These are phyloP conservation scores for Trichopria drosophilae DNA, from an alignment of 2,888 invertebrate genomes.

Conservation along the genomic window DNA sequence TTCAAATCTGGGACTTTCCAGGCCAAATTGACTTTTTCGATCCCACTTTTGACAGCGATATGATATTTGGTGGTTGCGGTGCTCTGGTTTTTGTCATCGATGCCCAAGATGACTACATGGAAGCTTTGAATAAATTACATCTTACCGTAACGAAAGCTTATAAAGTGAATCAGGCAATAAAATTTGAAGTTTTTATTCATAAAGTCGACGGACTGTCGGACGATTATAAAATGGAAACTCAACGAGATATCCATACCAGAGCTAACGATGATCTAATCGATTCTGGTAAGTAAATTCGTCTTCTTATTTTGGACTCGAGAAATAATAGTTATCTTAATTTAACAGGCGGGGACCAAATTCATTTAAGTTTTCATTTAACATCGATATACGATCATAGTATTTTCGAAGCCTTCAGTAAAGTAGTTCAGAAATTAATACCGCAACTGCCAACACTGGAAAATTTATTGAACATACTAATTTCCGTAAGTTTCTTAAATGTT, in stretches of 20 bases:
- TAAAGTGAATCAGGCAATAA: constrained; percentile 93
- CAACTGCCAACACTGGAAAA: constrained; percentile 97
- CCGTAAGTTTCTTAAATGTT: constrained; percentile 67
- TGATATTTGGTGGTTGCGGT: constrained; percentile 95
- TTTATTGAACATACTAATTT: constrained; percentile 94
- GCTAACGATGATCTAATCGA: constrained; percentile 94
- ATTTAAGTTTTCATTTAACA: constrained; percentile 92
- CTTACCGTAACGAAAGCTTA: constrained; percentile 93
- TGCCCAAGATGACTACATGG: constrained; percentile 98
- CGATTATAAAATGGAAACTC: constrained; percentile 98
- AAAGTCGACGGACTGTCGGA: constrained; percentile 99
- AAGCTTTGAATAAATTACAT: constrained; percentile 90
- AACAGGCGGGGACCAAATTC: constrained; percentile 77
- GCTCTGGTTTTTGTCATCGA: constrained; percentile 99
- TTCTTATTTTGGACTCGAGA: neutral
- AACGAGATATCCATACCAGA: constrained; percentile 95
- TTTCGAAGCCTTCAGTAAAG: constrained; percentile 99
- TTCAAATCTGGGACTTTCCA: constrained; percentile 99
- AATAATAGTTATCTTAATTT: constrained; percentile 19
- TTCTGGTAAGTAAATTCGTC: constrained; percentile 62
- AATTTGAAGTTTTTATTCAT: constrained; percentile 98
- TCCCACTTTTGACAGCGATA: constrained; percentile 91
- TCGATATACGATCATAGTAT: constrained; percentile 99
- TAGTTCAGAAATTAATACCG: constrained; percentile 97
- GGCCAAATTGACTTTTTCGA: constrained; percentile 99